A percentile compares a stretch with the other conserved stretches of the same genome.
Conservation (phyloP, 2,888 invertebrate genomes). For the Lasioglossum marginatum region DNA sequence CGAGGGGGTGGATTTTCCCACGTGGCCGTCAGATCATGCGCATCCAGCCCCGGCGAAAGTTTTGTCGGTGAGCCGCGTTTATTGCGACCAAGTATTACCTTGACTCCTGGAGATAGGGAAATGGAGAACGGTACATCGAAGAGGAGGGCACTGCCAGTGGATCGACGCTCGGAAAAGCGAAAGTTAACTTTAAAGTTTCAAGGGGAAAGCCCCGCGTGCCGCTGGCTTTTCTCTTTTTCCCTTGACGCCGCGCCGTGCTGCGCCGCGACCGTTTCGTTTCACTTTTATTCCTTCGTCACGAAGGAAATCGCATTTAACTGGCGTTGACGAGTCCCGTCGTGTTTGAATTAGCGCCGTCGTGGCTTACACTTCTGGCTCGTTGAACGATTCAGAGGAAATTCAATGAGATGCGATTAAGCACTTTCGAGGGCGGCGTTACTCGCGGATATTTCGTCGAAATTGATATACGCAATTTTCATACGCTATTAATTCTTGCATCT, state of each 20-base stretch:
- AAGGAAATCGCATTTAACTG: slow-evolving; percentile 43
- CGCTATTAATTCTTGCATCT: background rate
- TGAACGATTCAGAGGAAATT: slow-evolving; percentile 30
- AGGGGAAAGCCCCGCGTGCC: slow-evolving; percentile 73
- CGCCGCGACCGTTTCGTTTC: background rate
- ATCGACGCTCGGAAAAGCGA: slow-evolving; percentile 77
- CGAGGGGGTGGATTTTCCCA: slow-evolving; percentile 78
- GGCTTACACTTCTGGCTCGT: background rate
- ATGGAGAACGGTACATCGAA: slow-evolving; percentile 65
- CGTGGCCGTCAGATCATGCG: slow-evolving; percentile 82
- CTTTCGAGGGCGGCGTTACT: background rate
- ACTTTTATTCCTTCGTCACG: slow-evolving; percentile 3
- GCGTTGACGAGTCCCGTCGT: slow-evolving; percentile 35
- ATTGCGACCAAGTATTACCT: slow-evolving; percentile 81
- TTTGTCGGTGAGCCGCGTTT: slow-evolving; percentile 77
- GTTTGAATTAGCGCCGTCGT: slow-evolving; percentile 15
- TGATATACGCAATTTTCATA: background rate
- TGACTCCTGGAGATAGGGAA: slow-evolving; percentile 75
- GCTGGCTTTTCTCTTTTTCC: background rate
- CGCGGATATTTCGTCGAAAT: background rate
- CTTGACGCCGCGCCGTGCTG: background rate
- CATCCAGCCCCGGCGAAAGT: slow-evolving; percentile 71
- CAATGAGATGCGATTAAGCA: background rate
- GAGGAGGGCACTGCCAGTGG: slow-evolving; percentile 35
- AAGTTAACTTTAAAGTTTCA: slow-evolving; percentile 82